phyloP scores from a whole-genome alignment of 1,140 invertebrate species.

The Heliconius hewitsoni region DNA sequence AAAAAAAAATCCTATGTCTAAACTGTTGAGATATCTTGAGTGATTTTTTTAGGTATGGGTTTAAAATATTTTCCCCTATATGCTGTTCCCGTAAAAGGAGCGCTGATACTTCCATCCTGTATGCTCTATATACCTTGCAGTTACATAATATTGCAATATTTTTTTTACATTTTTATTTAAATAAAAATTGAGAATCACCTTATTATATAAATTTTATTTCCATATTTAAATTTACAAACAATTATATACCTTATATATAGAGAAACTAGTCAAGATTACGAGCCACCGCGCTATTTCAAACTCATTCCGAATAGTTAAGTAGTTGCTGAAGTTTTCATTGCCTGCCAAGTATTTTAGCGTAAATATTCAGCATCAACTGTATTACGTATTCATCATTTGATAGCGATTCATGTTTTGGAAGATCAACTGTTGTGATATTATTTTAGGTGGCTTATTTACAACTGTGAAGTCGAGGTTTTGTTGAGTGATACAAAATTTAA shows the following conservation, averaged over 20 bases:
- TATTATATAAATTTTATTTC: background rate
- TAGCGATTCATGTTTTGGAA: constrained; percentile 10
- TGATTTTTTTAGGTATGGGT: no score
- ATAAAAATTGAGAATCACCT: no score
- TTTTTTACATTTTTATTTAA: no score
- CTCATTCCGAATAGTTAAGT: constrained; percentile 46
- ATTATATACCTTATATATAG: background rate
- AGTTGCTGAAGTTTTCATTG: constrained; percentile 49
- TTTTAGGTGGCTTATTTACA: background rate
- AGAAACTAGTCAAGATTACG: constrained; percentile 17
- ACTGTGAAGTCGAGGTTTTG: background rate
- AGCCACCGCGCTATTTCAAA: constrained; percentile 47
- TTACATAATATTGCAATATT: no score
- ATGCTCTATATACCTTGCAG: no score
- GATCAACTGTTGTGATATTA: background rate
- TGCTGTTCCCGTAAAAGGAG: no score
- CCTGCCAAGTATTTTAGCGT: constrained; percentile 31
- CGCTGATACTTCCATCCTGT: no score
- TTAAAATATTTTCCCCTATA: no score
- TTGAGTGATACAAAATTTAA: background rate
- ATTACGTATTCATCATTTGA: constrained; percentile 25
- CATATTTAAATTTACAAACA: background rate
- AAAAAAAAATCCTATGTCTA: no score
- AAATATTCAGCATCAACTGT: constrained; percentile 34
- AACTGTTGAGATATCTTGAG: no score